phyloP scores from a whole-genome alignment of 2,113 vertebrate genomes.

The Uria lomvia region DNA sequence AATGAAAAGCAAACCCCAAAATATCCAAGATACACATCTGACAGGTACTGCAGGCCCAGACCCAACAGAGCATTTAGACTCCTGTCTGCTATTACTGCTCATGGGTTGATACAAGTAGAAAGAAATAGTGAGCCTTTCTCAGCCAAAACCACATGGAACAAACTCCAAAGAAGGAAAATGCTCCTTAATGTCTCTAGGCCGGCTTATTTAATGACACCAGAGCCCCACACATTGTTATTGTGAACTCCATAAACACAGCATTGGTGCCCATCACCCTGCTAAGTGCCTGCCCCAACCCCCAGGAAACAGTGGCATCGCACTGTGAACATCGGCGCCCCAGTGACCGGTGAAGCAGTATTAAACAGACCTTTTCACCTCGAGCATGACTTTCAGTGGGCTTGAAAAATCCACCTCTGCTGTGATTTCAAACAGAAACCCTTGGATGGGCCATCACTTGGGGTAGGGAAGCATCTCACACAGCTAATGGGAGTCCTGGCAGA shows the following conservation, averaged over 20 bases:
- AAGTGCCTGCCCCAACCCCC: neutral
- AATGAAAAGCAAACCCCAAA: neutral
- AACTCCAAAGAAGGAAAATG: neutral
- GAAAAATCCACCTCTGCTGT: neutral
- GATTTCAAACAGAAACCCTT: neutral
- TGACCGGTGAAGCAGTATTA: neutral
- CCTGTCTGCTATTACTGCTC: neutral
- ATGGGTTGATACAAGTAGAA: neutral
- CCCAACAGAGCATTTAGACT: neutral
- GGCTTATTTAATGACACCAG: neutral
- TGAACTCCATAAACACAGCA: neutral
- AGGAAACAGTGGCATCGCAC: fast-evolving
- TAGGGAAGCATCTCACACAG: neutral
- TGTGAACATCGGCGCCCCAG: neutral
- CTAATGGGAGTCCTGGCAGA: neutral
- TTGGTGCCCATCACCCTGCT: neutral
- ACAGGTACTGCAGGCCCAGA: neutral
- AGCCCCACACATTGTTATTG: neutral
- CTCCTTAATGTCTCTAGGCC: neutral
- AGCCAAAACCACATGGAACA: neutral
- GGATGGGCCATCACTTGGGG: neutral
- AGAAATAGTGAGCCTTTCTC: neutral
- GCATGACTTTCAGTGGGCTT: neutral
- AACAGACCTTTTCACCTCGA: neutral
- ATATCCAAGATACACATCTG: neutral